These are phyloP conservation scores for Tetranychus truncatus DNA, from an alignment of 2,888 invertebrate species.

Conservation along the genomic window DNA sequence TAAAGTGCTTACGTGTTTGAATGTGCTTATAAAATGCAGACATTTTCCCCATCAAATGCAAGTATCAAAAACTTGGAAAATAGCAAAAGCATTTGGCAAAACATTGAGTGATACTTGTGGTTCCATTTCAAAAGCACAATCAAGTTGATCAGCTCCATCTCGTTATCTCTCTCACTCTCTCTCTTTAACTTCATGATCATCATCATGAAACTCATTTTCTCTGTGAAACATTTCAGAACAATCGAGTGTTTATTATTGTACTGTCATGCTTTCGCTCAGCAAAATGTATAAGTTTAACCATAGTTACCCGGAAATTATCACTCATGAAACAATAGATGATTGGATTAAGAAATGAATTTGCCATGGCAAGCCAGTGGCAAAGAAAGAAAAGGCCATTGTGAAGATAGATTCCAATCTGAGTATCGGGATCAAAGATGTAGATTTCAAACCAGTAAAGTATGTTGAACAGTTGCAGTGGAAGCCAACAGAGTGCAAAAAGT, in stretches of 20 bases:
- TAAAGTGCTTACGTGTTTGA: too few relatives aligned
- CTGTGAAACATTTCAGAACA: background rate
- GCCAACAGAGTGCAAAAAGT: slow-evolving; percentile 26
- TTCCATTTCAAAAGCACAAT: too few relatives aligned
- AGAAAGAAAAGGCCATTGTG: slow-evolving; percentile 24
- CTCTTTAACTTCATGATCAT: background rate
- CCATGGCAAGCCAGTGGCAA: slow-evolving; percentile 27
- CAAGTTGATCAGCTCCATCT: too few relatives aligned
- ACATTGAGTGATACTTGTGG: too few relatives aligned
- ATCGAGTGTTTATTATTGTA: background rate
- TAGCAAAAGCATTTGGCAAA: too few relatives aligned
- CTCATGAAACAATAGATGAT: slow-evolving; percentile 31
- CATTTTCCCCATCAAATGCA: too few relatives aligned
- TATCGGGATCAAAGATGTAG: background rate
- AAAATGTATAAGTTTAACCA: slow-evolving; percentile 7
- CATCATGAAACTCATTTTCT: background rate
- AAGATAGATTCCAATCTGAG: background rate
- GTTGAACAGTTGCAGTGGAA: slow-evolving; percentile 32
- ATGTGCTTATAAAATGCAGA: too few relatives aligned
- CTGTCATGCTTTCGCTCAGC: slow-evolving; percentile 6
- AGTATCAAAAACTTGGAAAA: too few relatives aligned
- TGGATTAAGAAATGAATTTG: slow-evolving; percentile 29
- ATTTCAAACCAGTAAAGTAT: slow-evolving; percentile 17
- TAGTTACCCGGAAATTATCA: slow-evolving; percentile 28
- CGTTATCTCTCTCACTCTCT: background rate